A percentile compares a stretch with the other conserved stretches of the same genome.
Conservation (phyloP, 2,113 vertebrate species). For the Oplegnathus fasciatus region DNA sequence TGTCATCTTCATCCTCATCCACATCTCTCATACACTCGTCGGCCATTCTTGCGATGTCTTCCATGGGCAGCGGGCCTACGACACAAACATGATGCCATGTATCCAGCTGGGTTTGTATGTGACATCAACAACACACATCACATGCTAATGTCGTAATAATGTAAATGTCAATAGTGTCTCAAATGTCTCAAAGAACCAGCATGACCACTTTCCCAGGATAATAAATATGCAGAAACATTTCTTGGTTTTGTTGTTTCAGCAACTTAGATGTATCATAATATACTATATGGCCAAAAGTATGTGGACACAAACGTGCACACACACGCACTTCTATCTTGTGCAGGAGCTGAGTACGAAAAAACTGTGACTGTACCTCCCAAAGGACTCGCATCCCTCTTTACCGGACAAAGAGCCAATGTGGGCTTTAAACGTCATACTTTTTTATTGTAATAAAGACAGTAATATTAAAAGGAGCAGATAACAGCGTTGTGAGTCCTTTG, state of each 20-base stretch:
- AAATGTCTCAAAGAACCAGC: background rate
- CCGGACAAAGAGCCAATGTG: too few species aligned
- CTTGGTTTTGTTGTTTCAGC: background rate
- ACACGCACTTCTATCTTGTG: background rate
- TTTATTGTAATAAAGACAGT: background rate
- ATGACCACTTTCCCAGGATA: background rate
- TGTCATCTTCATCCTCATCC: constrained; percentile 88
- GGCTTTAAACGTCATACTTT: background rate
- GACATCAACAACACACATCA: background rate
- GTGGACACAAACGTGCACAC: background rate
- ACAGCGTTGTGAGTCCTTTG: background rate
- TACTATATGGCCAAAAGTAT: background rate
- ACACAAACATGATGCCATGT: constrained; percentile 40
- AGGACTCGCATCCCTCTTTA: background rate
- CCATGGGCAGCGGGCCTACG: constrained; percentile 93
- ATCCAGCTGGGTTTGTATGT: background rate
- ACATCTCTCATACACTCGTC: constrained; percentile 94
- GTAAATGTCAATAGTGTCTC: background rate
- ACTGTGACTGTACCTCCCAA: background rate
- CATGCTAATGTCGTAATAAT: background rate
- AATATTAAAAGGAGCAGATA: background rate
- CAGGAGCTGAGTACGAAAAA: background rate
- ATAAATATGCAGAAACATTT: background rate
- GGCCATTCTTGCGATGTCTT: constrained; percentile 94
- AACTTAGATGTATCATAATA: background rate